Conservation (phyloP, 2,888 invertebrate species). For the Emmelina monodactyla region DNA sequence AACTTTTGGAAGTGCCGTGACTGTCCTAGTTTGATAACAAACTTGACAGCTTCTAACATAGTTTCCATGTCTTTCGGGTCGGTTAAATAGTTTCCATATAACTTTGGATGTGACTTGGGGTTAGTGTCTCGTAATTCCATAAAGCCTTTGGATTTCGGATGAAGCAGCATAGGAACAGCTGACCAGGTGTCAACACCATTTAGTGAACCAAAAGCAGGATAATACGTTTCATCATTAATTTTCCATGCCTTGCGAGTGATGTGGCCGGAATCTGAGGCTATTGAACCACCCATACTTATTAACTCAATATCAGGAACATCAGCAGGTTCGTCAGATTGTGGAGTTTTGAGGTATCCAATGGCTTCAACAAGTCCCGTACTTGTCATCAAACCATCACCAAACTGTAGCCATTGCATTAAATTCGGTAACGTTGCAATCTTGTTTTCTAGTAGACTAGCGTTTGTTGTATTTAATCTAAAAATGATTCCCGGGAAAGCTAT, state of each 20-base stretch:
- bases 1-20: conserved; percentile 68
- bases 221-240: conserved; percentile 63
- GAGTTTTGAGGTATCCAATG: conserved; percentile 69
- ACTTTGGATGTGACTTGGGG: conserved; percentile 76
- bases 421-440: conserved; percentile 47
- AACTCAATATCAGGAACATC: conserved; percentile 73
- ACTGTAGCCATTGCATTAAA: conserved; percentile 50
- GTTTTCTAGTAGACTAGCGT: conserved; percentile 44
- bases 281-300: conserved; percentile 69
- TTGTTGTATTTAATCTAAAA: conserved; percentile 47
- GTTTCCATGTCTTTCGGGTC: conserved; percentile 70
- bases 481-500: conserved; percentile 60
- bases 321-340: conserved; percentile 56
- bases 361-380: conserved; percentile 73
- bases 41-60: conserved; percentile 68
- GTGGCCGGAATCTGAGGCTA: conserved; percentile 67
- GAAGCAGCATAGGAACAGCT: conserved; percentile 74
- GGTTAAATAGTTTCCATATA: conserved; percentile 82
- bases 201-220: conserved; percentile 62
- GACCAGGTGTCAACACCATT: conserved; percentile 67
- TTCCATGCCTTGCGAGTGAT: conserved; percentile 62
- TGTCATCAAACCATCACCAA: conserved; percentile 64
- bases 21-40: conserved; percentile 63
- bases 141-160: conserved; percentile 77
- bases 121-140: conserved; percentile 75